Evolutionary conservation across 2,797 vertebrate species (phyloP).

Genomic region (Calcarius lapponicus): DNA sequence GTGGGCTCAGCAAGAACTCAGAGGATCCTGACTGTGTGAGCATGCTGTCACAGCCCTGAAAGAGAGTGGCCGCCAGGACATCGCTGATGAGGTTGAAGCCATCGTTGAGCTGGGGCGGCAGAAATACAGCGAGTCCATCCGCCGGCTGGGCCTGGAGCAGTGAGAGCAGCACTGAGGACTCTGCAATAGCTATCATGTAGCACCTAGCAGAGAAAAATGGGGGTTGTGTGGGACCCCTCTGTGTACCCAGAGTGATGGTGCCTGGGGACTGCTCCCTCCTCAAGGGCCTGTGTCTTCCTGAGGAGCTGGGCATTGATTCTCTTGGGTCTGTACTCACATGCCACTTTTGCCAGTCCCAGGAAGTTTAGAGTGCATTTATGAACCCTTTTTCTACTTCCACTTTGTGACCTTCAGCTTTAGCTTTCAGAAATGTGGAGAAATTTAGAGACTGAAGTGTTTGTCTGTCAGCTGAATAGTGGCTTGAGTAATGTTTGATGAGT

Average conservation of each 20-base stretch:
- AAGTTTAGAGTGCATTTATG: neutral
- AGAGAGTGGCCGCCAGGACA: slow-evolving; percentile 86
- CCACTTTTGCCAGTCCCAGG: neutral
- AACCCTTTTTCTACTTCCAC: neutral
- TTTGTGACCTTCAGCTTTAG: neutral
- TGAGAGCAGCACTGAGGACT: slow-evolving; percentile 64
- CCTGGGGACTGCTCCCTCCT: neutral
- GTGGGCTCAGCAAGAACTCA: slow-evolving; percentile 85
- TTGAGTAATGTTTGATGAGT: neutral
- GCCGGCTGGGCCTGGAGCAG: slow-evolving; percentile 85
- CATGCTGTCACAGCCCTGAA: slow-evolving; percentile 84
- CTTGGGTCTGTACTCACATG: neutral
- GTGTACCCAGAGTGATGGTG: rapidly evolving
- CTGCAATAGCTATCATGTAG: slow-evolving; percentile 49
- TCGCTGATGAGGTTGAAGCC: slow-evolving; percentile 88
- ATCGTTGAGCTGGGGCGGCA: slow-evolving; percentile 85
- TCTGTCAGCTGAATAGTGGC: neutral
- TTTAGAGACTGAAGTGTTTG: neutral
- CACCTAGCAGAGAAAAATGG: neutral
- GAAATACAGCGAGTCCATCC: slow-evolving; percentile 89
- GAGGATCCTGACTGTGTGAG: slow-evolving; percentile 78
- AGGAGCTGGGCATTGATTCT: neutral
- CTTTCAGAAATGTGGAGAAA: neutral
- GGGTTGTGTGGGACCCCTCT: rapidly evolving
- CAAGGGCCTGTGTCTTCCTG: neutral